phyloP scores from a whole-genome alignment of 92 coral and sea anemone genomes.

The Porites divaricata region DNA sequence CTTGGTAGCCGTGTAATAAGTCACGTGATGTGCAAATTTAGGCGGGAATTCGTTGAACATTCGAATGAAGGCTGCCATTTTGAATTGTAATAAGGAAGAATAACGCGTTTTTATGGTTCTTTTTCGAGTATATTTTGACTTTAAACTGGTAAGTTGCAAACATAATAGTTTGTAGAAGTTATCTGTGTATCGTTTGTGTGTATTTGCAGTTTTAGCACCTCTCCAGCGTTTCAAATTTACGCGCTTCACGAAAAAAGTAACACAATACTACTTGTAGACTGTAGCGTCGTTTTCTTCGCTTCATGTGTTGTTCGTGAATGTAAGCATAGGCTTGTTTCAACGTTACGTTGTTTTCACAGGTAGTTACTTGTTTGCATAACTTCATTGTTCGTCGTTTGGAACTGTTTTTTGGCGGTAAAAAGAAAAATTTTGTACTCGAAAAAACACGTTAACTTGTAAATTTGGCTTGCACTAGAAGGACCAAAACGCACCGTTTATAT shows the following conservation, averaged over 20 bases:
- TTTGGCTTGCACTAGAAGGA: not conserved
- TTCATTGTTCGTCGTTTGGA: not conserved
- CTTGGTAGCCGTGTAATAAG: constrained; percentile 30
- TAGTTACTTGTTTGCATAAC: not conserved
- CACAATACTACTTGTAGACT: constrained; percentile 60
- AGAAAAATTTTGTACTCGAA: not conserved
- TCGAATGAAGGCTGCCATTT: constrained; percentile 96
- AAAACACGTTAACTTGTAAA: not conserved
- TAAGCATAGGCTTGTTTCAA: not conserved
- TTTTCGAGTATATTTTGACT: constrained; percentile 34
- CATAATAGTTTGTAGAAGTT: not conserved
- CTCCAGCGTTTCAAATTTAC: constrained; percentile 22
- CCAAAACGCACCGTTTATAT: not conserved
- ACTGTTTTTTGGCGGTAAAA: not conserved
- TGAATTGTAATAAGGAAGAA: constrained; percentile 78
- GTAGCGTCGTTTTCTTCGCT: constrained; percentile 64
- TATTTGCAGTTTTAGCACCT: not conserved
- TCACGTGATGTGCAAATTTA: constrained; percentile 94
- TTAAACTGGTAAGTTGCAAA: constrained; percentile 27
- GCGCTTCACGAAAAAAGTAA: constrained; percentile 54
- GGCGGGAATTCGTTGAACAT: constrained; percentile 97
- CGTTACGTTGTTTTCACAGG: not conserved
- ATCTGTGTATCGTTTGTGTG: not conserved
- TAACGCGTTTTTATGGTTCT: constrained; percentile 32
- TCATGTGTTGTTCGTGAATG: constrained; percentile 11